A percentile compares a stretch with the other conserved stretches of the same genome.
Evolutionary conservation across 2,888 invertebrate species (phyloP).

Genomic region (Apantesis nais): DNA sequence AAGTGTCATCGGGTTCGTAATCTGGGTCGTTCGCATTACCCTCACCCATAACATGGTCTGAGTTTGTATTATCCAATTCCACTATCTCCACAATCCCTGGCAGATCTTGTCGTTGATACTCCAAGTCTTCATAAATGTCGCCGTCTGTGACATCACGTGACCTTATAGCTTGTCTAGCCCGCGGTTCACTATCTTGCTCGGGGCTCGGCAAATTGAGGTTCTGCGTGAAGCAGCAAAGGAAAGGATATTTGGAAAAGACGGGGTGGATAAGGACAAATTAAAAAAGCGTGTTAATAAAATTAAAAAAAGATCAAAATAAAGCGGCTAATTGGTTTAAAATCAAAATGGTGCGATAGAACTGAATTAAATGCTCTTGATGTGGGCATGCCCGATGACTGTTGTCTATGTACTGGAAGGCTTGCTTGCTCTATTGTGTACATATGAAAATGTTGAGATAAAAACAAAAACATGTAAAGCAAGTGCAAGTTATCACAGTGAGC

Average conservation of each 20-base stretch:
- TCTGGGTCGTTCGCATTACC: conserved; percentile 70
- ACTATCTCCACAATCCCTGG: conserved; percentile 75
- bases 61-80: conserved; percentile 62
- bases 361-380: conserved; percentile 46
- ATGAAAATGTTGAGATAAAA: conserved; percentile 29
- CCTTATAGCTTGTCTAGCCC: conserved; percentile 59
- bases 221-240: conserved; percentile 76
- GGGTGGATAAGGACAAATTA: conserved; percentile 78
- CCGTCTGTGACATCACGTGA: conserved; percentile 72
- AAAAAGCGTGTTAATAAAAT: conserved; percentile 87
- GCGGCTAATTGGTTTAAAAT: conserved; percentile 61
- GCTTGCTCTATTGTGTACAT: conserved; percentile 39
- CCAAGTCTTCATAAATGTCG: conserved; percentile 66
- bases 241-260: conserved; percentile 71
- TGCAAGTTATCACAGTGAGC: conserved; percentile 49
- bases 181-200: conserved; percentile 59
- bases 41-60: conserved; percentile 51
- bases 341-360: conserved; percentile 51
- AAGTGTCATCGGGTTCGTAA: conserved; percentile 62
- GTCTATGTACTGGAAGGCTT: conserved; percentile 31
- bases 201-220: conserved; percentile 81
- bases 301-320: conserved; percentile 73
- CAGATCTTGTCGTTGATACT: conserved; percentile 63
- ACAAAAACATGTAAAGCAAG: conserved; percentile 51
- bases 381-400: conserved; percentile 71